Conservation (phyloP, 2,888 invertebrate species). For the Tenthredo notha region DNA sequence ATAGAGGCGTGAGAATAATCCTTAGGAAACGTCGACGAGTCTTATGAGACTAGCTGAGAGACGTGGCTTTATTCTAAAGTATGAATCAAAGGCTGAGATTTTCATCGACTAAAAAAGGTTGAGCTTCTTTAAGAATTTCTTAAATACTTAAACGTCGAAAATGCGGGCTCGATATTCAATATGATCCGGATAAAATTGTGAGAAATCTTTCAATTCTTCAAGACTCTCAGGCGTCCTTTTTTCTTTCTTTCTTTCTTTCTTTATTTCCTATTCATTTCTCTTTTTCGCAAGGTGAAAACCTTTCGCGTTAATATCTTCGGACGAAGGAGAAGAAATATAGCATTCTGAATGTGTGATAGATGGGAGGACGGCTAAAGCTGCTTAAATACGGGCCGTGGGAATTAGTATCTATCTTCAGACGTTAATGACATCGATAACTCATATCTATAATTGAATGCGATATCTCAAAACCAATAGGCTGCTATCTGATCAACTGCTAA, state of each 20-base stretch:
- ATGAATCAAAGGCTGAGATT: constrained; percentile 14
- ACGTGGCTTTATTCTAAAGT: constrained; percentile 3
- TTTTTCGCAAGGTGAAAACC: background rate
- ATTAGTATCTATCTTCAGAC: constrained; percentile 32
- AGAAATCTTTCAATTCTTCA: constrained; percentile 24
- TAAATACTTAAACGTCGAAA: constrained; percentile 26
- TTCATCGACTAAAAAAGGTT: background rate
- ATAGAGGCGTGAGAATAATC: background rate
- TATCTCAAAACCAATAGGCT: constrained; percentile 28
- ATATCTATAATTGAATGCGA: constrained; percentile 34
- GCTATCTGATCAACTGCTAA: constrained; percentile 16
- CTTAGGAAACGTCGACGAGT: background rate
- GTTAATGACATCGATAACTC: constrained; percentile 49
- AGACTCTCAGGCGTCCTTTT: background rate
- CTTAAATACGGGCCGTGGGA: constrained; percentile 11
- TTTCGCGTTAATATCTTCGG: background rate
- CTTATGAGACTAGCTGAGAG: background rate
- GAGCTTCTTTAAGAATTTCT: constrained; percentile 9
- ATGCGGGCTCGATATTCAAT: constrained; percentile 11
- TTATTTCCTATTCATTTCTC: background rate
- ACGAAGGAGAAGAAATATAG: background rate
- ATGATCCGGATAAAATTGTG: constrained; percentile 33
- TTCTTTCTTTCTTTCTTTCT: background rate
- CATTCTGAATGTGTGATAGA: constrained; percentile 28
- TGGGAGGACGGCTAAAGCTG: constrained; percentile 7